Percentiles rank a stretch among this genome's conserved stretches.
Evolutionary conservation across 2,113 vertebrate genomes (phyloP).

Genomic region (Ammodytes marinus): DNA sequence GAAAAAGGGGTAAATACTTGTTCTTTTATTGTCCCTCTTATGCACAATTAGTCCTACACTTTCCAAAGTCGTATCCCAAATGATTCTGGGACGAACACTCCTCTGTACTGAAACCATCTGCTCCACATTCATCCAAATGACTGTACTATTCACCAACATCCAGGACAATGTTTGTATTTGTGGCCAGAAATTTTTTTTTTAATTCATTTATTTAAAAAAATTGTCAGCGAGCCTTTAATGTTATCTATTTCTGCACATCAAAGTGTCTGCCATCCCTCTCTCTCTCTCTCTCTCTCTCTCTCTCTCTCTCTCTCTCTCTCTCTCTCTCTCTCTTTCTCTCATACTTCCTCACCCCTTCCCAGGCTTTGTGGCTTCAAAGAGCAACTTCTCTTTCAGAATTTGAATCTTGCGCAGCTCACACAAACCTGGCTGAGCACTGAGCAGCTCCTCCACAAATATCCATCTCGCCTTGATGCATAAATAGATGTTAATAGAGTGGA

Average conservation of each 20-base stretch:
- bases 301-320: slow-evolving; percentile 27
- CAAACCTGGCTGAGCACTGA: slow-evolving; percentile 43
- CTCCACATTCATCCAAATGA: slow-evolving; percentile 33
- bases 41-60: background rate
- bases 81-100: slow-evolving; percentile 15
- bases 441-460: slow-evolving; percentile 47
- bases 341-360: slow-evolving; percentile 58
- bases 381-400: slow-evolving; percentile 45
- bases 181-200: slow-evolving; percentile 42
- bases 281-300: slow-evolving; percentile 49
- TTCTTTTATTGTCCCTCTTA: slow-evolving; percentile 8
- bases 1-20: background rate
- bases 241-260: slow-evolving; percentile 75
- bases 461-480: slow-evolving; percentile 55
- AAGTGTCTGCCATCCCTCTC: slow-evolving; percentile 52
- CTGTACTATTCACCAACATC: slow-evolving; percentile 14
- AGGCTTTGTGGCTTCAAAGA: slow-evolving; percentile 72
- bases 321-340: slow-evolving; percentile 16
- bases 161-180: background rate
- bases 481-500: slow-evolving; percentile 58
- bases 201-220: too few species aligned
- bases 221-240: slow-evolving; percentile 62
- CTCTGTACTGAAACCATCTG: slow-evolving; percentile 30
- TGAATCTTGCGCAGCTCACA: slow-evolving; percentile 22
- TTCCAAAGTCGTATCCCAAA: slow-evolving; percentile 16